Evolutionary conservation across 1,140 invertebrate species (phyloP).

Genomic region (Thalassaphorura encarpata): DNA sequence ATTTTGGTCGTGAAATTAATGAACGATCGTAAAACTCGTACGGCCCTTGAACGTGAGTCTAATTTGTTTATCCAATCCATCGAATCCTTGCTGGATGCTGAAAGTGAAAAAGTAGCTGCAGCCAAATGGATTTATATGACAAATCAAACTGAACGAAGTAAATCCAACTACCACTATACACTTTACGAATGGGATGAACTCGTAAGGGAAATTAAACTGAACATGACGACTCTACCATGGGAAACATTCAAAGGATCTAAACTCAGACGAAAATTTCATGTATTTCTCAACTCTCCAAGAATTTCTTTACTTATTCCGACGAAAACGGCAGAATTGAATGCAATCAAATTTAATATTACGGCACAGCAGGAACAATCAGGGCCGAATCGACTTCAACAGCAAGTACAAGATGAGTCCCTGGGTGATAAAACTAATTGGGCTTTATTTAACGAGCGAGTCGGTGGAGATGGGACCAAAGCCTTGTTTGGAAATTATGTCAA

Average conservation of each 20-base stretch:
- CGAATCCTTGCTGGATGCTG: not conserved
- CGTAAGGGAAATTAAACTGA: not conserved
- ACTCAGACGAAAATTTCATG: too few species aligned
- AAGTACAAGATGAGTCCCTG: too few species aligned
- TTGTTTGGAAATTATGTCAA: not conserved
- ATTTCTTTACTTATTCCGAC: too few species aligned
- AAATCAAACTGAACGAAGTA: too few species aligned
- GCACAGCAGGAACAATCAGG: not conserved
- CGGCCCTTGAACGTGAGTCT: not conserved
- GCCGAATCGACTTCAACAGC: too few species aligned
- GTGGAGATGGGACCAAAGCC: not conserved
- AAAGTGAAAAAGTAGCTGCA: not conserved
- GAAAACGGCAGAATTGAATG: not conserved
- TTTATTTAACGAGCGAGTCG: not conserved
- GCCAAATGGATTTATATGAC: constrained; percentile 1
- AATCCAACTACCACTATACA: too few species aligned
- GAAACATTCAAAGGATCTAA: too few species aligned
- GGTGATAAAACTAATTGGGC: not conserved
- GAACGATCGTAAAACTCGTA: not conserved
- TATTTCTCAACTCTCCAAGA: too few species aligned
- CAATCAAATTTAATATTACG: not conserved
- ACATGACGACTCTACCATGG: not conserved
- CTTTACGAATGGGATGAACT: not conserved
- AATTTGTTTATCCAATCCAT: not conserved
- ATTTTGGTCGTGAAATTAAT: not conserved